Conservation (phyloP, 2,113 vertebrate genomes). For the Xenopus tropicalis region DNA sequence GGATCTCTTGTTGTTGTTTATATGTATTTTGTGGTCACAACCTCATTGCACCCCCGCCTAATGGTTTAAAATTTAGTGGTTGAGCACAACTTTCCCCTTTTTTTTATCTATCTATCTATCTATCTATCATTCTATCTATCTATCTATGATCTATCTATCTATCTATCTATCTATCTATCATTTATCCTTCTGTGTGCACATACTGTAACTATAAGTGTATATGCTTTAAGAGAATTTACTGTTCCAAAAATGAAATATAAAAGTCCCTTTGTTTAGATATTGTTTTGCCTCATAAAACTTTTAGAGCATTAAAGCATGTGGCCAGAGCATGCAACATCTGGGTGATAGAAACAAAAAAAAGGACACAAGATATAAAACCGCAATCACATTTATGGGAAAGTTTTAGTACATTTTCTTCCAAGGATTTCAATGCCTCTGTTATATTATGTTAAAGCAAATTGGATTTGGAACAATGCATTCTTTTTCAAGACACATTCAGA, state of each 20-base stretch:
- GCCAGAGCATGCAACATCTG: conserved; percentile 17
- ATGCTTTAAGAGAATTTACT: background rate
- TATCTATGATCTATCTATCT: too few relatives aligned
- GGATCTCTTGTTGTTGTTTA: too few relatives aligned
- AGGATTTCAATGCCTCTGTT: conserved; percentile 21
- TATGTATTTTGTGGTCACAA: too few relatives aligned
- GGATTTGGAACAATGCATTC: conserved; percentile 20
- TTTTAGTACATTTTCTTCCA: conserved; percentile 31
- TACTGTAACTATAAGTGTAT: background rate
- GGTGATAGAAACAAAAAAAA: conserved; percentile 23
- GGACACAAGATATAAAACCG: conserved; percentile 33
- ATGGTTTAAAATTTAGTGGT: too few relatives aligned
- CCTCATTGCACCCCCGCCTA: too few relatives aligned
- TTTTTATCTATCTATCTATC: too few relatives aligned
- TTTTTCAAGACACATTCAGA: conserved; percentile 16
- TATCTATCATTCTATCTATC: too few relatives aligned
- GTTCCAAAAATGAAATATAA: background rate
- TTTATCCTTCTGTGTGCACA: background rate
- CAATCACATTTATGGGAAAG: conserved; percentile 33
- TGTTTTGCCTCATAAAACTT: conserved; percentile 6
- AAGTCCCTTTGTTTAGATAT: conserved; percentile 19
- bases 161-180: too few relatives aligned
- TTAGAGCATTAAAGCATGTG: conserved; percentile 25
- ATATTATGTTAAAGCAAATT: conserved; percentile 22
- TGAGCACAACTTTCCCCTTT: too few relatives aligned